Evolutionary conservation across 2,113 vertebrate genomes (phyloP), one percentile per base, ranked within the genome.

Genomic region (Clarias macrocephalus): DNA sequence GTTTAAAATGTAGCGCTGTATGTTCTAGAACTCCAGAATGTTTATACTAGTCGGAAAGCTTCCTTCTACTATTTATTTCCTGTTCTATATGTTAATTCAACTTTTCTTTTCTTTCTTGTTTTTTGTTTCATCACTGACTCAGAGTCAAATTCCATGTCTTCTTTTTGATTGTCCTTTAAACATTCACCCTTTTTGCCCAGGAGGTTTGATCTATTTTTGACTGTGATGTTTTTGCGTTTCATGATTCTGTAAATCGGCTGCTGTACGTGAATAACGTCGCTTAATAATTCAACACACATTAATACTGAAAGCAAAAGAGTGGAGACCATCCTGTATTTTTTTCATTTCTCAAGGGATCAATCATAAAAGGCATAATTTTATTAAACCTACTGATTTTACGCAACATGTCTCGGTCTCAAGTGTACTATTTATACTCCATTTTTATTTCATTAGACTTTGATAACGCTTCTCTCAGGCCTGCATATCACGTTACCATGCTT

Each of bases 401-500:
- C 56, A 23, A 1, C 75, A 56, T 68, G 28, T 83, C 33, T 82
- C 19, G 37, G 19, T 85, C 57, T 87, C n/a, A 19, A 9, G 16
- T 52, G 81, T 2, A 16, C 33, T 30, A 33, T 33, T 80, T 62
- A 60, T 37, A 7, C 21, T 21, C 8, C 12, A 11, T 33, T 59
- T 80, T 13, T 33, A 8, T 81, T 62, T 62, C 57, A 85, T 89
- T 88, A 75, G 60, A n/a, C 87, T 70, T 42, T 7, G 57, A 80
- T 82, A 54, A 86, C 85, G 89, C 89, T 11, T 88, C 82, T 80
- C 81, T 57, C 82, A 28, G 59, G 70, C 79, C 85, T 81, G 23
- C 30, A 30, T 48, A 89, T 92, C 88, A 88, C 63, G 54, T 88
- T 83, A 68, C 80, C 65, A 75, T 33, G 84, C 80, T 70, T 84